These are phyloP conservation scores for Odontocolon sp. DNA, from an alignment of 2,888 invertebrate species.

Conservation along the genomic window DNA sequence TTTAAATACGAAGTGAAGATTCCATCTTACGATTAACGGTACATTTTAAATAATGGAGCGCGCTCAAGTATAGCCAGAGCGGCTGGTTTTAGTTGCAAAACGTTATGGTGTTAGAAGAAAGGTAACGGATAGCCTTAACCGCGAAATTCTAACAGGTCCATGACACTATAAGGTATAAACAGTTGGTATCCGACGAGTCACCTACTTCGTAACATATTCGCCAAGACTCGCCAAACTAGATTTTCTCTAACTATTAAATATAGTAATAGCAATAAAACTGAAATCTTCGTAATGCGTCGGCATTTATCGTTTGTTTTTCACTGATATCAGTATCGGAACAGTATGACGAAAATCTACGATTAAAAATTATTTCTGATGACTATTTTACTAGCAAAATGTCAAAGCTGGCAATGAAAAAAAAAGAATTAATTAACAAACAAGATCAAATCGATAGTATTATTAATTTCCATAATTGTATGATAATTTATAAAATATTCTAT, in stretches of 20 bases:
- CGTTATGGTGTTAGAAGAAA: slow-evolving; percentile 4
- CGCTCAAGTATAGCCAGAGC: neutral
- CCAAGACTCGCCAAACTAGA: slow-evolving; percentile 20
- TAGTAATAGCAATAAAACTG: neutral
- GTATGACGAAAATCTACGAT: neutral
- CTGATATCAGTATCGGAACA: no score
- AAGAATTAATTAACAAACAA: no score
- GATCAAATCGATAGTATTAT: no score
- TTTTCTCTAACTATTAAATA: neutral
- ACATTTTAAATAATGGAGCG: no score
- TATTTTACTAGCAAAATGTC: no score
- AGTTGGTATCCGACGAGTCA: neutral
- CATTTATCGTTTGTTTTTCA: no score
- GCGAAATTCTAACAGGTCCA: slow-evolving; percentile 46
- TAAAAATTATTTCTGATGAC: no score
- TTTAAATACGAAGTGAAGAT: no score
- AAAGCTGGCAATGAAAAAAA: no score
- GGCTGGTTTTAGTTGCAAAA: neutral
- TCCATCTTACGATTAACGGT: slow-evolving; percentile 18
- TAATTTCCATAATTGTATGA: no score
- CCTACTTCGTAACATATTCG: neutral
- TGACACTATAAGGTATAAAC: slow-evolving; percentile 9
- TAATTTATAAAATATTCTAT: no score
- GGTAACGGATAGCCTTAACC: slow-evolving; percentile 53
- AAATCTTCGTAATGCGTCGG: neutral